phyloP scores from a whole-genome alignment of 2,888 invertebrate genomes.

The Ormyrus thymus region DNA sequence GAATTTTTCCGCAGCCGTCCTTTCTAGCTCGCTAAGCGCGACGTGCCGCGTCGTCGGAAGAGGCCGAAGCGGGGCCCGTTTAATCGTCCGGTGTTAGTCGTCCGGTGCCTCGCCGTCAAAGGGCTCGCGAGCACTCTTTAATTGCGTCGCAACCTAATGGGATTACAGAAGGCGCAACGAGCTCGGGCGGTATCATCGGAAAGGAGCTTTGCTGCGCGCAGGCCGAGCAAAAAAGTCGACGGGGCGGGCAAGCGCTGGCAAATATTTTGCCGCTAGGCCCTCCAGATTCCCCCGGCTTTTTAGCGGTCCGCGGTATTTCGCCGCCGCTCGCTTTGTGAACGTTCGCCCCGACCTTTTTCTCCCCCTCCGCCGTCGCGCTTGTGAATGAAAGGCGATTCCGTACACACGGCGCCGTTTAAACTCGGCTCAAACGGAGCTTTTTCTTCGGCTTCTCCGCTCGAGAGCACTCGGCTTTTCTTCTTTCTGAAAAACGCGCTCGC shows the following conservation, averaged over 20 bases:
- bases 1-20: too few species aligned
- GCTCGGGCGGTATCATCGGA: constrained; percentile 62
- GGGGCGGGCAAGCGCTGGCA: constrained; percentile 61
- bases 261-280: constrained; percentile 62
- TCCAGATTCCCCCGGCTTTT: constrained; percentile 1
- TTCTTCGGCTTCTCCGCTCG: not conserved
- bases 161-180: too few species aligned
- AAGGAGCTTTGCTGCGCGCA: constrained; percentile 65
- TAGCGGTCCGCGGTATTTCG: not conserved
- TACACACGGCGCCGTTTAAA: not conserved
- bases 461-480: not conserved
- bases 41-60: too few species aligned
- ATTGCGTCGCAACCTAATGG: too few species aligned
- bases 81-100: too few species aligned
- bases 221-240: constrained; percentile 50
- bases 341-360: constrained; percentile 12
- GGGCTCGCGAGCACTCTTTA: too few species aligned
- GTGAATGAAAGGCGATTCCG: constrained; percentile 8
- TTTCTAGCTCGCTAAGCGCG: too few species aligned
- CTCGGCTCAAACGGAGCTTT: not conserved
- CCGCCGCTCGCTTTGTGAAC: not conserved
- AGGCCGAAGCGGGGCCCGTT: too few species aligned
- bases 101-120: too few species aligned
- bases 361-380: not conserved
- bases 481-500: not conserved